Evolutionary conservation across 2,888 invertebrate species (phyloP), one percentile per base, ranked within the genome.

Genomic region (Tortricodes alternella): DNA sequence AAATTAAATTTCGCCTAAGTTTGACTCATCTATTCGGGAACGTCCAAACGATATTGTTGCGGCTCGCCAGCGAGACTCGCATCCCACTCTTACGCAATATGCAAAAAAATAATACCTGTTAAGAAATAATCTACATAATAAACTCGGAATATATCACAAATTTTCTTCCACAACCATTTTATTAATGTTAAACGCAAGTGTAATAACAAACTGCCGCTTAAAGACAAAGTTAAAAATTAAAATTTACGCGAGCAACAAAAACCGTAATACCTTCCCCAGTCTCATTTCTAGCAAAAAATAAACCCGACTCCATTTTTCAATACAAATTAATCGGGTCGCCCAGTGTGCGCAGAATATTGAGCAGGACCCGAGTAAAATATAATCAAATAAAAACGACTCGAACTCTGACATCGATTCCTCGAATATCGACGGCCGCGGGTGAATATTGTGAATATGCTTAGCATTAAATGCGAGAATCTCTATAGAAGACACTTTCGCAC

Each of bases 241-340:
- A 15, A 24, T 23, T 6, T 18, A 46, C 19, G 34, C 21, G 34
- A 34, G 29, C 18, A 4, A 9, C 27, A 44, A 18, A 29, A 29
- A 44, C 29, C 29, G 3, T 29, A 34, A 23, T 15, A 13, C 9
- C 11, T 32, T 11, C n/a, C 11, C 1, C 21, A 23, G 46, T 23
- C 23, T 34, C 27, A 29, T 27, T 48, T 51, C 21, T 19, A 41
- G 48, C 18, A 35, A 37, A 53, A 46, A 46, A 62, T 60, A 59
- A 46, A 50, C 46, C 44, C 44, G 51, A 57, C 53, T 38, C 49
- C 52, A 59, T 59, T 59, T 59, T 62, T 55, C 61, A 46, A 55
- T 39, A 53, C 53, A 62, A 62, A 62, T 62, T 63, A 62, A 62
- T 62, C 60, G 53, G 35, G 49, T 49, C 35, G 53, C 61, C 50